phyloP scores from a whole-genome alignment of 2,113 vertebrate species.

The Labrus mixtus region DNA sequence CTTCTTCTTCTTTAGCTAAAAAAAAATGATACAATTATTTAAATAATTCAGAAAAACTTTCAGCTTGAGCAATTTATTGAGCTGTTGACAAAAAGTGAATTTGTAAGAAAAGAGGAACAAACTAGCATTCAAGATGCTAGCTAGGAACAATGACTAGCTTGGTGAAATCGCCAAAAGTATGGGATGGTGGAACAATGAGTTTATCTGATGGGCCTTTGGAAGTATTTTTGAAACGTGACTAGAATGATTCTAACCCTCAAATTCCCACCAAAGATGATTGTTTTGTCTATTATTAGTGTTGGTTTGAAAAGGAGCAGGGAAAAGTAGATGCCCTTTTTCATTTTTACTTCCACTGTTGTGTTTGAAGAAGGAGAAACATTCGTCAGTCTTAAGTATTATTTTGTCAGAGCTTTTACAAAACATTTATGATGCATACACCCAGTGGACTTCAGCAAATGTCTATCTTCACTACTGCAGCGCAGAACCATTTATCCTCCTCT shows the following conservation, averaged over 20 bases:
- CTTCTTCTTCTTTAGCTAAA: too few relatives aligned
- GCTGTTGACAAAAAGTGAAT: too few relatives aligned
- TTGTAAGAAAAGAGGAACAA: too few relatives aligned
- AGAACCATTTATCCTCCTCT: constrained; percentile 85
- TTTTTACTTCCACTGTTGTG: background rate
- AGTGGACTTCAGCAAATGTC: constrained; percentile 60
- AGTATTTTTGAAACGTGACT: background rate
- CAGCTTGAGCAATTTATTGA: too few relatives aligned
- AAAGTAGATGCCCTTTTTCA: background rate
- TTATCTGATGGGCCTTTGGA: background rate
- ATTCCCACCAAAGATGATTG: background rate
- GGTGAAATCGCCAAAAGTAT: too few relatives aligned
- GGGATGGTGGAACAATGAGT: too few relatives aligned
- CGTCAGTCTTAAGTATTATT: constrained; percentile 65
- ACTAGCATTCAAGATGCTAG: too few relatives aligned
- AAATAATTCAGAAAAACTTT: too few relatives aligned
- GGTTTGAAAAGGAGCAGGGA: background rate
- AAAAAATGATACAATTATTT: too few relatives aligned
- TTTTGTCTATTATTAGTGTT: background rate
- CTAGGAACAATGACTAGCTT: too few relatives aligned
- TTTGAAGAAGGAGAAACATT: constrained; percentile 42
- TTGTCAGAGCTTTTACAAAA: constrained; percentile 67
- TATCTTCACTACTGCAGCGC: constrained; percentile 80
- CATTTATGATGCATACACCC: constrained; percentile 70
- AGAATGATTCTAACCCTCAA: background rate